Evolutionary conservation across 2,888 invertebrate genomes (phyloP).

Genomic region (Andrena chrysosceles): DNA sequence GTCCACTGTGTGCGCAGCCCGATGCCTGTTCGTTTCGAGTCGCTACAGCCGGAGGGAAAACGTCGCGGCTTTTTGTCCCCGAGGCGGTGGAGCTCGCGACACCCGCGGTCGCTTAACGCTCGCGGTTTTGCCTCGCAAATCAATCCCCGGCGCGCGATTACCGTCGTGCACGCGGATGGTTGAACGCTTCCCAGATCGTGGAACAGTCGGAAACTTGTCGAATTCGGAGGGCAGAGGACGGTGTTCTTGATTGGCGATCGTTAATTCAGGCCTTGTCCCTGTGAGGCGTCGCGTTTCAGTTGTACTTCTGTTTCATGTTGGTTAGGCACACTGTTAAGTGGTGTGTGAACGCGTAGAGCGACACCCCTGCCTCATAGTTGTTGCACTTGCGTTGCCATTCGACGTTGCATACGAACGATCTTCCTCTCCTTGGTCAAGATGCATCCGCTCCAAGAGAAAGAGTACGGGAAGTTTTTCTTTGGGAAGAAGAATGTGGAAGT

Average conservation of each 20-base stretch:
- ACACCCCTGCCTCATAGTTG: not conserved
- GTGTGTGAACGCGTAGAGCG: not conserved
- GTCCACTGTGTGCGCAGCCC: slow-evolving; percentile 21
- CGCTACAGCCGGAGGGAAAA: not conserved
- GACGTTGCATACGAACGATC: not conserved
- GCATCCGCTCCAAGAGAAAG: no score
- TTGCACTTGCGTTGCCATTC: slow-evolving; percentile 3
- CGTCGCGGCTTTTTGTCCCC: not conserved
- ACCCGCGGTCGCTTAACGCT: not conserved
- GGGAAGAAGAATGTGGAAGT: not conserved
- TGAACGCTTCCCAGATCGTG: slow-evolving; percentile 7
- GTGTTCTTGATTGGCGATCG: not conserved
- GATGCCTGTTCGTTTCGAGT: slow-evolving; percentile 14
- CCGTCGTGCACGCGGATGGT: not conserved
- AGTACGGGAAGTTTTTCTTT: not conserved
- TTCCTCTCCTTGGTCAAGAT: not conserved
- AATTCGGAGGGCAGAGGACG: slow-evolving; percentile 17
- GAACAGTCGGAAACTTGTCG: slow-evolving; percentile 8
- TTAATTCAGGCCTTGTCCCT: slow-evolving; percentile 5
- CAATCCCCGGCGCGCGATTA: slow-evolving; percentile 12
- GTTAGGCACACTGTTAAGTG: not conserved
- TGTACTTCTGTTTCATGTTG: not conserved
- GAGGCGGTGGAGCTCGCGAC: not conserved
- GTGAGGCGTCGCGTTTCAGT: no score
- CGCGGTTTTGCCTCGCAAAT: slow-evolving; percentile 31